Conservation (phyloP, 1,140 invertebrate genomes). For the Andricus grossulariae region DNA sequence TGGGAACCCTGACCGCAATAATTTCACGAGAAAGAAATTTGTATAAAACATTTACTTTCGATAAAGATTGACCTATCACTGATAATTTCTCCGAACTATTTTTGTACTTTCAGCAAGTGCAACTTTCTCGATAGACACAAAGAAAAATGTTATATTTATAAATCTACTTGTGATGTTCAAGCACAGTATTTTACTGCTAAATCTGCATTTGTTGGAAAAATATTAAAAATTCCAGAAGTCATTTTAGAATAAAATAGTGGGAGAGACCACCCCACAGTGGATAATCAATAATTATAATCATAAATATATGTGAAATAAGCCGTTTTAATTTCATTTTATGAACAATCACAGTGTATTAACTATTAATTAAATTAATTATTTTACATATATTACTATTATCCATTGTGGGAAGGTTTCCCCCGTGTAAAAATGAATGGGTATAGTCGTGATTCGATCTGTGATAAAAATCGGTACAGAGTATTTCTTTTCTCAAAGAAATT, state of each 20-base stretch:
- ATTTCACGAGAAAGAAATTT: not conserved
- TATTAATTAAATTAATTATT: too few relatives aligned
- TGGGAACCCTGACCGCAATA: too few relatives aligned
- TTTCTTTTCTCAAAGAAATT: not conserved
- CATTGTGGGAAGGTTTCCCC: not conserved
- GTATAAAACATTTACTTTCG: not conserved
- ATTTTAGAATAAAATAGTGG: not conserved
- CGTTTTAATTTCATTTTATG: not conserved
- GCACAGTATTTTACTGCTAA: too few relatives aligned
- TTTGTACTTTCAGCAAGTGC: slow-evolving; percentile 29
- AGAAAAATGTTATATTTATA: slow-evolving; percentile 13
- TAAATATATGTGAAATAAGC: too few relatives aligned
- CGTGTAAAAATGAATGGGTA: not conserved
- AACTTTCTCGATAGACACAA: not conserved
- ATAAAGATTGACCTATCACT: not conserved
- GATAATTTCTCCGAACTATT: slow-evolving; percentile 13
- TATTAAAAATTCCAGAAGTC: not conserved
- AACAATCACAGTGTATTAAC: too few relatives aligned
- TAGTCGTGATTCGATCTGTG: slow-evolving; percentile 24
- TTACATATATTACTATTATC: not conserved
- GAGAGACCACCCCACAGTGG: not conserved
- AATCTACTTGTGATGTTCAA: not conserved
- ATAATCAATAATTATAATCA: too few relatives aligned
- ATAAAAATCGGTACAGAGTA: not conserved
- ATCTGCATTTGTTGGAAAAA: not conserved